Evolutionary conservation across 2,888 invertebrate genomes (phyloP).

Genomic region (Caprella mutica): DNA sequence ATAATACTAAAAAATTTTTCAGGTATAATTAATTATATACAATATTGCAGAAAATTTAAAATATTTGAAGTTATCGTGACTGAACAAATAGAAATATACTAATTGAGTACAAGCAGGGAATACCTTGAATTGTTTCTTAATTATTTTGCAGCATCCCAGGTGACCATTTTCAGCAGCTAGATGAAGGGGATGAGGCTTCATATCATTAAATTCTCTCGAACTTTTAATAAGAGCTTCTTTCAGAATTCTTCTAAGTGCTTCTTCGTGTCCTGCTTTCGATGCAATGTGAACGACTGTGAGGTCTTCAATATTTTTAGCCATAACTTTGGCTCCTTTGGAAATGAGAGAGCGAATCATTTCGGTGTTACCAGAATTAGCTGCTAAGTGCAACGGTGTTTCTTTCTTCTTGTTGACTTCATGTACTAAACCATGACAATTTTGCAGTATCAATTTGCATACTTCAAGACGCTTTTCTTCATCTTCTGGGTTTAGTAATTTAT

Average conservation of each 20-base stretch:
- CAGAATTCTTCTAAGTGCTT: not conserved
- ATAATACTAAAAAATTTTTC: no score
- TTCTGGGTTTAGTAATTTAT: not conserved
- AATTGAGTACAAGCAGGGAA: no score
- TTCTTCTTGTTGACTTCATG: not conserved
- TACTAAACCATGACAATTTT: not conserved
- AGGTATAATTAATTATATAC: no score
- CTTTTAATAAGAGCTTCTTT: not conserved
- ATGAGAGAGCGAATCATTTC: not conserved
- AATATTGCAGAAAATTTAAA: no score
- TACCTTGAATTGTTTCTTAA: constrained; percentile 4
- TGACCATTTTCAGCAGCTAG: constrained; percentile 26
- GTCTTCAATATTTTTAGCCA: not conserved
- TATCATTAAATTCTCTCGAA: not conserved
- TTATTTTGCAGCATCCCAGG: constrained; percentile 17
- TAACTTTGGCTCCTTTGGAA: not conserved
- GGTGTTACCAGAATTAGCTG: constrained; percentile 2
- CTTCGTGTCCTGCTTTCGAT: not conserved
- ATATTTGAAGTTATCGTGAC: no score
- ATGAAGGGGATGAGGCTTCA: constrained; percentile 20
- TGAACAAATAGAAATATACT: no score
- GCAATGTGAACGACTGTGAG: constrained; percentile 3
- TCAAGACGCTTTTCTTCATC: not conserved
- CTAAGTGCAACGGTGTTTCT: constrained; percentile 7
- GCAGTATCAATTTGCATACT: not conserved